Evolutionary conservation across 2,113 vertebrate genomes (phyloP).

Genomic region (Coryphaenoides rupestris): DNA sequence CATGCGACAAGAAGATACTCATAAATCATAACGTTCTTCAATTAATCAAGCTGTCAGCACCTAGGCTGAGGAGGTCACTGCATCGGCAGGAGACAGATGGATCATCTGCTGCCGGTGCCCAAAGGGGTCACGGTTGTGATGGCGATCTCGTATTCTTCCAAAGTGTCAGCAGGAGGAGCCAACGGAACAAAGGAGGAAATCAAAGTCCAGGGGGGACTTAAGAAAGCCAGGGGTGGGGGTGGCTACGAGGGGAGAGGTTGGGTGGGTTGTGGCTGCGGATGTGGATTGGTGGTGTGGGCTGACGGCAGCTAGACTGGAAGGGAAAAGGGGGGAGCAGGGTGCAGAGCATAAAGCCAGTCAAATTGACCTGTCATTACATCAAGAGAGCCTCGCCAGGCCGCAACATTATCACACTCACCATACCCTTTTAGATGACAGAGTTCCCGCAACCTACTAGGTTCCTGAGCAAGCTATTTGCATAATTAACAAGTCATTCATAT

Average conservation of each 20-base stretch:
- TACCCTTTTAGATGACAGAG: conserved; percentile 72
- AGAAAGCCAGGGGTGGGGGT: conserved; percentile 62
- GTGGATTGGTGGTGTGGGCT: conserved; percentile 60
- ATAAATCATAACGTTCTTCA: conserved; percentile 99
- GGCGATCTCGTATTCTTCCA: conserved; percentile 96
- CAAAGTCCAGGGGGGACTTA: conserved; percentile 82
- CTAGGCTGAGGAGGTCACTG: conserved; percentile 87
- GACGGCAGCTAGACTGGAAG: conserved; percentile 71
- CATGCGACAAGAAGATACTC: conserved; percentile 92
- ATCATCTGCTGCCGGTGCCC: conserved; percentile 86
- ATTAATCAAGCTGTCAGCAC: conserved; percentile 99
- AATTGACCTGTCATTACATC: conserved; percentile 89
- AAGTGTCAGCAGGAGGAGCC: conserved; percentile 85
- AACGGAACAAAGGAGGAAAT: conserved; percentile 88
- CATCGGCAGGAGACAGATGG: conserved; percentile 90
- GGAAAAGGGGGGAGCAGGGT: conserved; percentile 69
- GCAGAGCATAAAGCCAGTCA: conserved; percentile 81
- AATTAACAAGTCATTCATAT: conserved; percentile 78
- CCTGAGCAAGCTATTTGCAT: conserved; percentile 71
- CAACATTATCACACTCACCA: conserved; percentile 75
- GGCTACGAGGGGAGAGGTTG: not conserved
- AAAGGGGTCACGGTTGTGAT: conserved; percentile 86
- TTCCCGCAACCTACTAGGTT: conserved; percentile 72
- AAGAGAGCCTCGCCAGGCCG: conserved; percentile 72
- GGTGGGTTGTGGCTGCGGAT: too few relatives aligned